phyloP scores from a whole-genome alignment of 2,797 vertebrate genomes.

The Sorex maritimensis region DNA sequence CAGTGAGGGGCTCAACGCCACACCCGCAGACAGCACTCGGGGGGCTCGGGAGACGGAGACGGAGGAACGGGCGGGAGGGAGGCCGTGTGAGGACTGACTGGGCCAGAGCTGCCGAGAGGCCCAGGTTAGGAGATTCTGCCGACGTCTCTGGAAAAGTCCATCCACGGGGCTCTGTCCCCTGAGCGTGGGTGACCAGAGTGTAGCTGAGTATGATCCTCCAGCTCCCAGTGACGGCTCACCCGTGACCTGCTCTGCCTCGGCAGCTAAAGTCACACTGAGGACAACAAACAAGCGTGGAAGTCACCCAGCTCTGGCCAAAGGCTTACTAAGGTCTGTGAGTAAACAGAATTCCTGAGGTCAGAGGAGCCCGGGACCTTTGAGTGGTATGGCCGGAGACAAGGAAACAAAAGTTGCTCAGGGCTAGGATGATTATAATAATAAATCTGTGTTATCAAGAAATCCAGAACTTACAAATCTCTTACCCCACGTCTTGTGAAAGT shows the following conservation, averaged over 20 bases:
- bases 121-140: background rate
- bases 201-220: background rate
- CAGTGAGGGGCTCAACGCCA: background rate
- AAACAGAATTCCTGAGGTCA: background rate
- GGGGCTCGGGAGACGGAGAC: no score
- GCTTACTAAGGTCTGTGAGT: background rate
- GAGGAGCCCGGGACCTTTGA: no score
- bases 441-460: constrained; percentile 40
- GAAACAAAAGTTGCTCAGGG: background rate
- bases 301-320: background rate
- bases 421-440: background rate
- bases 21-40: background rate
- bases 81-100: background rate
- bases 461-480: background rate
- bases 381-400: no score
- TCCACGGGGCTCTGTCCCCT: background rate
- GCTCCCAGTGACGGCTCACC: background rate
- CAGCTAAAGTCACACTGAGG: background rate
- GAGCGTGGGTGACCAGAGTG: background rate
- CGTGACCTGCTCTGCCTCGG: background rate
- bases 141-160: constrained; percentile 13
- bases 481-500: background rate
- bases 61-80: background rate
- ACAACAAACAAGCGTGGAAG: background rate
- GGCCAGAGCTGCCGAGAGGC: background rate